Percentiles rank a stretch among this genome's conserved stretches.
Evolutionary conservation across 2,797 vertebrate genomes (phyloP).

Genomic region (Hyperoplus lanceolatus): DNA sequence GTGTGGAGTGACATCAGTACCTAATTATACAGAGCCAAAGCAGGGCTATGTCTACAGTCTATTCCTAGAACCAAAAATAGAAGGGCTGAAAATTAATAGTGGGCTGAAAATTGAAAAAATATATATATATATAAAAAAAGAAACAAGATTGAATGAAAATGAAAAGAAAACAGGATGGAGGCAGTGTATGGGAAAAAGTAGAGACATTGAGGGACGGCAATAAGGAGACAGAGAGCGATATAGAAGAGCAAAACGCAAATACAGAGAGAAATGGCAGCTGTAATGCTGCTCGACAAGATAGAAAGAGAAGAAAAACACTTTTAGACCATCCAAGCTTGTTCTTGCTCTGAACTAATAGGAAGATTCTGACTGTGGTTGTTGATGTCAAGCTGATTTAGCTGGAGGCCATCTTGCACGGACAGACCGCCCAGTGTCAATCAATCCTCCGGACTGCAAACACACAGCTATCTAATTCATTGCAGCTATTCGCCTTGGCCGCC

Average conservation of each 20-base stretch:
- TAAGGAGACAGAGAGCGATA: constrained; percentile 47
- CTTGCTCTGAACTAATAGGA: constrained; percentile 63
- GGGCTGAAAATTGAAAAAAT: not conserved
- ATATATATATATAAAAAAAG: not conserved
- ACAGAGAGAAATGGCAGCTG: constrained; percentile 46
- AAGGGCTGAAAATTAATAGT: not conserved
- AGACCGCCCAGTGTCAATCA: constrained; percentile 76
- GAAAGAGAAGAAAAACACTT: constrained; percentile 56
- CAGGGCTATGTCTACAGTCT: constrained; percentile 58
- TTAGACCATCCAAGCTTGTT: constrained; percentile 58
- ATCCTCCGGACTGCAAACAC: constrained; percentile 75
- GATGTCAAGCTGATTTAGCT: constrained; percentile 74
- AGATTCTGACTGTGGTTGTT: constrained; percentile 67
- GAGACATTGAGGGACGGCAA: constrained; percentile 20
- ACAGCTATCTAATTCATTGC: constrained; percentile 74
- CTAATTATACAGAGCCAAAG: constrained; percentile 78
- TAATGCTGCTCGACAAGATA: constrained; percentile 56
- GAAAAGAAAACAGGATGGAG: constrained; percentile 36
- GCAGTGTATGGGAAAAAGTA: constrained; percentile 8
- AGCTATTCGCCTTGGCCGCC: constrained; percentile 70
- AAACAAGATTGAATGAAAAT: constrained; percentile 17
- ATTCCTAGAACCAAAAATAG: constrained; percentile 47
- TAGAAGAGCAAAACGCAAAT: constrained; percentile 47
- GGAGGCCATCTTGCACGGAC: constrained; percentile 65
- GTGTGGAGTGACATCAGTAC: constrained; percentile 81